Conservation (phyloP, 1,140 invertebrate species). For the Drosophila nasuta region DNA sequence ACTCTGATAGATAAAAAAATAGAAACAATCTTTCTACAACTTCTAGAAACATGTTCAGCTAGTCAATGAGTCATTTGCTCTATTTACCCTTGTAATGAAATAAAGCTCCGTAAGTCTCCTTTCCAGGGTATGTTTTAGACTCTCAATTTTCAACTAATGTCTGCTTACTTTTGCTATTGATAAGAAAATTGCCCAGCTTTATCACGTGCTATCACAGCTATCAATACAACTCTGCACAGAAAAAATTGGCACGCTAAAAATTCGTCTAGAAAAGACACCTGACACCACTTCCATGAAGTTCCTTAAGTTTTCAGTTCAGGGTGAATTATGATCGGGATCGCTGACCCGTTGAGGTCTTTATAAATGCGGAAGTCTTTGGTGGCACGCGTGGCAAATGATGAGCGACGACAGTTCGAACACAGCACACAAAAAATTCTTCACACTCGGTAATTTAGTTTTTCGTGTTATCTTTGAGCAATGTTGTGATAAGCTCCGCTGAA, state of each 20-base stretch:
- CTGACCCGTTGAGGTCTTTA: not conserved
- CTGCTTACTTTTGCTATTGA: constrained; percentile 12
- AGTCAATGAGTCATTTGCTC: too few relatives aligned
- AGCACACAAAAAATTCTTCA: constrained; percentile 8
- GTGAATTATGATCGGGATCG: not conserved
- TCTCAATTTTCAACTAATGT: not conserved
- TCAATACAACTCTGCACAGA: constrained; percentile 14
- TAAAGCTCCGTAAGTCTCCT: not conserved
- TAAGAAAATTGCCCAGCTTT: constrained; percentile 27
- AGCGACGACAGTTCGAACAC: constrained; percentile 1
- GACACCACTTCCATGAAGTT: not conserved
- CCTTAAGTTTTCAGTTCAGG: constrained; percentile 2
- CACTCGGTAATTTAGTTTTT: constrained; percentile 20
- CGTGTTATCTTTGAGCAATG: constrained; percentile 47
- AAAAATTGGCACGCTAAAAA: constrained; percentile 17
- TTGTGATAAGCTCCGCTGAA: constrained; percentile 49
- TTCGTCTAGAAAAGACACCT: constrained; percentile 6
- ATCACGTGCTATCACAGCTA: constrained; percentile 36
- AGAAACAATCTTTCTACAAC: too few relatives aligned
- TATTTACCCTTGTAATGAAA: too few relatives aligned
- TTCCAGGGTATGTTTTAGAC: constrained; percentile 14
- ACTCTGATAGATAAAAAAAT: too few relatives aligned
- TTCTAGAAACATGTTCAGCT: too few relatives aligned
- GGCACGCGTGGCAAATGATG: constrained; percentile 22
- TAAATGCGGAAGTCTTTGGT: constrained; percentile 11